A percentile compares a stretch with the other conserved stretches of the same genome.
Conservation (phyloP, 2,113 vertebrate species). For the Natator depressus region DNA sequence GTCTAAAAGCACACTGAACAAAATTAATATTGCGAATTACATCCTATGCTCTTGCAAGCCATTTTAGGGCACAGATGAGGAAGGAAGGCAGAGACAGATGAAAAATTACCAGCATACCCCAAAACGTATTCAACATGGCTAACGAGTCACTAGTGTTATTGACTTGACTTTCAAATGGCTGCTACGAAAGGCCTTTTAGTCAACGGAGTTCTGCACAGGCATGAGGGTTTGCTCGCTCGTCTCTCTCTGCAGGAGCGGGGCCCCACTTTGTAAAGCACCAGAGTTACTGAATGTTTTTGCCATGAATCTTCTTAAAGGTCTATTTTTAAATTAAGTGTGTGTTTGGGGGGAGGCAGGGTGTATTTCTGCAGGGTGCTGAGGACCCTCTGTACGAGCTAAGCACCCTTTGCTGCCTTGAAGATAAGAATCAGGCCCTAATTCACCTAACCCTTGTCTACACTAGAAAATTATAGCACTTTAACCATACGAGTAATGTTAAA, state of each 20-base stretch:
- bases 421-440: background rate
- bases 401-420: background rate
- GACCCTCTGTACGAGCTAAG: background rate
- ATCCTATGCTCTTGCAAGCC: background rate
- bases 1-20: background rate
- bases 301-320: background rate
- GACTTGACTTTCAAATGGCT: background rate
- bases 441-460: background rate
- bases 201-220: background rate
- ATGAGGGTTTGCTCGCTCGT: background rate
- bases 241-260: background rate
- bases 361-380: slow-evolving; percentile 18
- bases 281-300: background rate
- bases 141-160: background rate
- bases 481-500: background rate
- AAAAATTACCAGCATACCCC: background rate
- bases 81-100: background rate
- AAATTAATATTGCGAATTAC: background rate
- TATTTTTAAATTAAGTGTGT: background rate
- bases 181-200: rapidly evolving
- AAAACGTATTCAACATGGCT: background rate
- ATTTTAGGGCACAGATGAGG: background rate
- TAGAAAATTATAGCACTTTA: background rate
- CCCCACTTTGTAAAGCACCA: rapidly evolving
- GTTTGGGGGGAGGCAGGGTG: rapidly evolving